Base-by-base conservation (phyloP, 2,797 vertebrate species). In the Pseudotriccus pelzelni region DNA sequence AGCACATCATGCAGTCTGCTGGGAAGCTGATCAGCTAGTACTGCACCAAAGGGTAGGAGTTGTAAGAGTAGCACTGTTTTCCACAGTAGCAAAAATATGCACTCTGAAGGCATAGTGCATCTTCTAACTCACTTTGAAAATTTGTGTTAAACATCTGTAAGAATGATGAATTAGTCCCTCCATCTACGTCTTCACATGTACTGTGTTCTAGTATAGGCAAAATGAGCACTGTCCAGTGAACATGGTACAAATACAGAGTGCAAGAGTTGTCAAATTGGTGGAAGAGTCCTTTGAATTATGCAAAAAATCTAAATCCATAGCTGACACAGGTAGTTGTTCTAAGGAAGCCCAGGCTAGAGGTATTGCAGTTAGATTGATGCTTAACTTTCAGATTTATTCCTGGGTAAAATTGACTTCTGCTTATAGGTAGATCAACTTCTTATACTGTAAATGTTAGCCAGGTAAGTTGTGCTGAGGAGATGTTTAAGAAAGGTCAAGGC, bases 111-210 rank as follows among this genome's bases (percentile, higher is more conserved):
- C 10, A 6, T 25, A 32, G 21, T 34, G 21, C 7, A 5, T 84
- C 37, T 37, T 76, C 17, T 2, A 60, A 67, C 32, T 70, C 3
- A 0, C 43, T 17, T 86, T 50, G 43, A 70, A 18, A 76, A 28
- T 66, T 47, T 34, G 15, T 58, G 37, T 84, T n/a, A 58, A 58
- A 46, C 5, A 4, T 37, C n/a, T 62, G 9, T 53, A 53, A 68
- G 32, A 85, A 41, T 32, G 32, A 6, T 76, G 27, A 52, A 43
- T 58, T 13, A 50, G 37, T 37, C 47, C 12, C 25, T 66, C 36
- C 6, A 8, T 14, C 11, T 73, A 1, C 47, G 16, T 53, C 84
- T 68, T 68, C 53, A 36, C 10, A 7, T 18, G 8, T 1, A 0
- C 24, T n/a, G 34, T 0, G 0, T 56, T 36, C 8, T 21, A 44